These are phyloP conservation scores for Biston betularia DNA, from an alignment of 2,888 invertebrate genomes.

Conservation along the genomic window DNA sequence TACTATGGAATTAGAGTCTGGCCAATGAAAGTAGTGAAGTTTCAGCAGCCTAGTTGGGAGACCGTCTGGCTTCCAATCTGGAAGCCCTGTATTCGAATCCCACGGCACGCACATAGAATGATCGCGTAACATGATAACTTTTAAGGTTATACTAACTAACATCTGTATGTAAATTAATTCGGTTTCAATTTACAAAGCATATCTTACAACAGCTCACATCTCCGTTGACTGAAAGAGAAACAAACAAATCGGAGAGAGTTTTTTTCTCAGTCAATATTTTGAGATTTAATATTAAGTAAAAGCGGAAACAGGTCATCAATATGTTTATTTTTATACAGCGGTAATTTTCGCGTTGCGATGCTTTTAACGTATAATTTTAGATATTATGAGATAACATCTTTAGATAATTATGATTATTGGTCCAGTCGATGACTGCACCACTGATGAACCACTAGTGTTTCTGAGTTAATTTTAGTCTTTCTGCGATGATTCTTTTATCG, in stretches of 20 bases:
- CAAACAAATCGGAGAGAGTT: conserved; percentile 4
- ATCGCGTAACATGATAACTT: no score
- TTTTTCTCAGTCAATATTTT: conserved; percentile 11
- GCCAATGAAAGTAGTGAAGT: no score
- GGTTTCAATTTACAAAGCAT: no score
- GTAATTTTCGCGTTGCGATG: conserved; percentile 17
- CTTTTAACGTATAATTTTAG: conserved; percentile 20
- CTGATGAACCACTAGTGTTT: not conserved
- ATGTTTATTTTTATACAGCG: conserved; percentile 12
- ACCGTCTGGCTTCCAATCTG: no score
- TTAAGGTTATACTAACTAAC: no score
- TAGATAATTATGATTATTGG: not conserved
- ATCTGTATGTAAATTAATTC: no score
- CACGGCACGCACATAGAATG: no score
- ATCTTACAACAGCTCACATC: not conserved
- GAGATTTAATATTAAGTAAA: conserved; percentile 12
- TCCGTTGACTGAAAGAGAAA: not conserved
- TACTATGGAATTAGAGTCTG: not conserved
- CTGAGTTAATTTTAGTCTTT: no score
- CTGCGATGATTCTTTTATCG: no score
- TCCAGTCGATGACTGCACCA: not conserved
- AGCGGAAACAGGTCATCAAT: conserved; percentile 27
- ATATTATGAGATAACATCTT: conserved; percentile 14
- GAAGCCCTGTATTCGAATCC: no score
- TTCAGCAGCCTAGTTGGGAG: no score